phyloP scores from a whole-genome alignment of 2,797 vertebrate species.

The Enteromius afrohamiltoni region DNA sequence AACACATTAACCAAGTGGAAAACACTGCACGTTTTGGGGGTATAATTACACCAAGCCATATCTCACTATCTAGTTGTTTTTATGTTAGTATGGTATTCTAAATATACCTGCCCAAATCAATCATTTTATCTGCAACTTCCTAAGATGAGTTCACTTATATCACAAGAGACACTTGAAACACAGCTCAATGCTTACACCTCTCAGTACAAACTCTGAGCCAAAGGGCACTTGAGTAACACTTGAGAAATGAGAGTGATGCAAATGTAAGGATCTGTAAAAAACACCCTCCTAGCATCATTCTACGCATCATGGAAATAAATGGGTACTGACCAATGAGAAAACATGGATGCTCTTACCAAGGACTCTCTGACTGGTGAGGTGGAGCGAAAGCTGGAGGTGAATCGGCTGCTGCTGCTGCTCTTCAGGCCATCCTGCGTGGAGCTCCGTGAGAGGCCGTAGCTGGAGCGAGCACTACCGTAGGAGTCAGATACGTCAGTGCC shows the following conservation, averaged over 20 bases:
- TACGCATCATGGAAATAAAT: not conserved
- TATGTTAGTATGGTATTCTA: not conserved
- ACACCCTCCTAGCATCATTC: not conserved
- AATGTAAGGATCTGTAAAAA: not conserved
- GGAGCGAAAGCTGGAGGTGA: constrained; percentile 63
- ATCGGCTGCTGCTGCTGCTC: constrained; percentile 70
- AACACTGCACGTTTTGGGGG: not conserved
- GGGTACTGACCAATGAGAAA: not conserved
- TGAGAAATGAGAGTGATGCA: constrained; percentile 3
- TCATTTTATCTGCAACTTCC: not conserved
- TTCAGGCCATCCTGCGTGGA: constrained; percentile 76
- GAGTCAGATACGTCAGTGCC: constrained; percentile 76
- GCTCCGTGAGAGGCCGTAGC: constrained; percentile 73
- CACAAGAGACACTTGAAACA: constrained; percentile 14
- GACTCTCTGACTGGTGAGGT: constrained; percentile 72
- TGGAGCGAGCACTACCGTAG: constrained; percentile 70
- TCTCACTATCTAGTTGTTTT: not conserved
- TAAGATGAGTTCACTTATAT: not conserved
- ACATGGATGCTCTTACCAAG: constrained; percentile 74
- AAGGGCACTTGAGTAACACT: not conserved
- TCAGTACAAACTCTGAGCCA: not conserved
- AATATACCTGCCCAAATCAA: not conserved
- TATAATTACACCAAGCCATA: not conserved
- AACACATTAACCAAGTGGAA: not conserved
- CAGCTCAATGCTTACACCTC: constrained; percentile 5